phyloP scores from a whole-genome alignment of 2,113 vertebrate species.

The Phalacrocorax carbo region DNA sequence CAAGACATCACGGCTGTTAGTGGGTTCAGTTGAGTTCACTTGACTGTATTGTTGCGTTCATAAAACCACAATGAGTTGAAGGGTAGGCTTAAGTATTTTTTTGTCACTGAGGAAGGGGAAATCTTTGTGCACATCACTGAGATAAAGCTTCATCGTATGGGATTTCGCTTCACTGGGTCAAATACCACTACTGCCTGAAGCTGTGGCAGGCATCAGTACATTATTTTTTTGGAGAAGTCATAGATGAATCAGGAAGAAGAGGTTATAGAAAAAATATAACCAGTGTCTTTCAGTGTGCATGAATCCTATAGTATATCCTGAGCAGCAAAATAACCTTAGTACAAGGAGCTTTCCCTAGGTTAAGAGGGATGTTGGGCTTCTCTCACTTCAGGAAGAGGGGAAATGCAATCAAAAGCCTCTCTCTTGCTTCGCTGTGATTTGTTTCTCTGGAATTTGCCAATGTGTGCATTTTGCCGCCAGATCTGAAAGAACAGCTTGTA shows the following conservation, averaged over 20 bases:
- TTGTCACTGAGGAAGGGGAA: background rate
- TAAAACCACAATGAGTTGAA: background rate
- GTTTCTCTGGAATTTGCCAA: background rate
- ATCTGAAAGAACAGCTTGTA: background rate
- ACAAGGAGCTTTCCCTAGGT: background rate
- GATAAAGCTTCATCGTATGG: background rate
- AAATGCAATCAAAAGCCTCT: background rate
- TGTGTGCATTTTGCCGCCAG: background rate
- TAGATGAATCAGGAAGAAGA: background rate
- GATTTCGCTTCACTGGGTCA: background rate
- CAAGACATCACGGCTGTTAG: background rate
- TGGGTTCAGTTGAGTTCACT: background rate
- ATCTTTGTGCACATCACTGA: background rate
- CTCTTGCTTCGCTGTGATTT: background rate
- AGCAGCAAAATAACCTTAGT: background rate
- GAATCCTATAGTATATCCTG: background rate
- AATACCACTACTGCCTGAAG: background rate
- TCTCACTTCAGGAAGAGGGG: background rate
- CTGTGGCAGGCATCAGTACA: fast-evolving
- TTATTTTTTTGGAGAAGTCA: background rate
- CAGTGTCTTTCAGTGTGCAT: background rate
- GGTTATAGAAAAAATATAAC: background rate
- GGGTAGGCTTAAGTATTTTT: background rate
- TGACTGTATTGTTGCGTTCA: background rate
- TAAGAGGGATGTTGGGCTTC: background rate